These are phyloP conservation scores for Lasiommata megera DNA, from an alignment of 2,888 invertebrate species.

Conservation along the genomic window DNA sequence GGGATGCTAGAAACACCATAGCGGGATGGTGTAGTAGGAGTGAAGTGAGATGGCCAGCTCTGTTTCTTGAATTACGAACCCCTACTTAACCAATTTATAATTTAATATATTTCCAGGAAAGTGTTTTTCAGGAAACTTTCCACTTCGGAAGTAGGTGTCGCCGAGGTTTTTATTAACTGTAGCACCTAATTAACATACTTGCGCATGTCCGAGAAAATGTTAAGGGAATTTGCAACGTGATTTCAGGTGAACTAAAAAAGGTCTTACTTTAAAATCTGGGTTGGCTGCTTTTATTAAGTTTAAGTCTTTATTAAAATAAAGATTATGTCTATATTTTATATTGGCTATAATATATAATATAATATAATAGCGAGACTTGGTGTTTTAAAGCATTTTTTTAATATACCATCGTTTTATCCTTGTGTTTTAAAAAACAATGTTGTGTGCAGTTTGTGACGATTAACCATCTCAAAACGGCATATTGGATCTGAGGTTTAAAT, in stretches of 20 bases:
- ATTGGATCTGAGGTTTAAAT: no score
- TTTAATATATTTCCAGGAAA: not conserved
- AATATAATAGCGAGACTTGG: no score
- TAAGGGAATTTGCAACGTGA: constrained; percentile 14
- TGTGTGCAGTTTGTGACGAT: no score
- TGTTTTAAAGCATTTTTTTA: no score
- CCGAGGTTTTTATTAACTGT: constrained; percentile 20
- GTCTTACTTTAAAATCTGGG: not conserved
- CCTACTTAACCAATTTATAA: not conserved
- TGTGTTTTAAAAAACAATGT: no score
- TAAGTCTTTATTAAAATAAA: not conserved
- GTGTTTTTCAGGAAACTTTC: not conserved
- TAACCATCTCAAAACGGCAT: no score
- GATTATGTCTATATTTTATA: not conserved
- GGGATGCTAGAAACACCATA: no score
- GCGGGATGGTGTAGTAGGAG: no score
- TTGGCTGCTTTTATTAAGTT: not conserved
- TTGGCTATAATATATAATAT: no score
- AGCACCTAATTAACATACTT: constrained; percentile 27
- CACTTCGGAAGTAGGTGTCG: not conserved
- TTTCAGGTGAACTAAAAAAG: constrained; percentile 8
- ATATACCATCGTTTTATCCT: no score
- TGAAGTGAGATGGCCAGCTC: no score
- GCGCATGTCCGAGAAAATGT: constrained; percentile 28
- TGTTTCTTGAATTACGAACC: no score